These are phyloP conservation scores for Stomorhina lunata DNA, from an alignment of 2,888 invertebrate species.

Conservation along the genomic window DNA sequence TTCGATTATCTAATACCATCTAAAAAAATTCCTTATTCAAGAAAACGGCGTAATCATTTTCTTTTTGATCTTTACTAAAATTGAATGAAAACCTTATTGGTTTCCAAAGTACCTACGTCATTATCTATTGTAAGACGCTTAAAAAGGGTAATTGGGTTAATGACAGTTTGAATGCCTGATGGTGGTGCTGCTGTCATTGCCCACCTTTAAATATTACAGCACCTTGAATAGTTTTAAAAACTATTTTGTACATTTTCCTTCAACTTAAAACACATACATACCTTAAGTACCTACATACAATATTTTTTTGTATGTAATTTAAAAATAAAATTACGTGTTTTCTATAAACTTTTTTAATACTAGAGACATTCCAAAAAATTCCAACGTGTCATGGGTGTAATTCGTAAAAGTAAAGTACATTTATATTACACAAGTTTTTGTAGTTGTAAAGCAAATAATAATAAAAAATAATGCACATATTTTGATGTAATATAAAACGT, in stretches of 20 bases:
- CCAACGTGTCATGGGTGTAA: conserved; percentile 33
- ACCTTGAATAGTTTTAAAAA: conserved; percentile 14
- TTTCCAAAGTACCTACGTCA: no score
- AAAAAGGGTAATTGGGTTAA: conserved; percentile 16
- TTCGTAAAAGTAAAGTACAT: conserved; percentile 26
- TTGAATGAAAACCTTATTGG: no score
- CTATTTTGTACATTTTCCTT: background rate
- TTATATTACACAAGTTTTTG: background rate
- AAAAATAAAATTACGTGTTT: conserved; percentile 37
- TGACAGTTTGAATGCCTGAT: conserved; percentile 15
- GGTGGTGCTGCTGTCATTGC: no score
- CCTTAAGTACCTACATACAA: background rate
- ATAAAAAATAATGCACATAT: background rate
- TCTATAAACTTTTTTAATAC: background rate
- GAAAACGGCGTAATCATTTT: no score
- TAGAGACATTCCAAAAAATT: conserved; percentile 16
- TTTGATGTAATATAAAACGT: conserved; percentile 48
- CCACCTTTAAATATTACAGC: background rate
- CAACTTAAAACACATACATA: background rate
- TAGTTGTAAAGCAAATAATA: background rate
- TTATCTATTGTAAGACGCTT: background rate
- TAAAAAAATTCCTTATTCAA: no score
- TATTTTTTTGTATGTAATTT: no score
- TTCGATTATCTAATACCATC: no score
- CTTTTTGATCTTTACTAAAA: no score